These are phyloP conservation scores for Pseudomyrmex dendroicus DNA, from an alignment of 1,140 invertebrate species.

Conservation along the genomic window DNA sequence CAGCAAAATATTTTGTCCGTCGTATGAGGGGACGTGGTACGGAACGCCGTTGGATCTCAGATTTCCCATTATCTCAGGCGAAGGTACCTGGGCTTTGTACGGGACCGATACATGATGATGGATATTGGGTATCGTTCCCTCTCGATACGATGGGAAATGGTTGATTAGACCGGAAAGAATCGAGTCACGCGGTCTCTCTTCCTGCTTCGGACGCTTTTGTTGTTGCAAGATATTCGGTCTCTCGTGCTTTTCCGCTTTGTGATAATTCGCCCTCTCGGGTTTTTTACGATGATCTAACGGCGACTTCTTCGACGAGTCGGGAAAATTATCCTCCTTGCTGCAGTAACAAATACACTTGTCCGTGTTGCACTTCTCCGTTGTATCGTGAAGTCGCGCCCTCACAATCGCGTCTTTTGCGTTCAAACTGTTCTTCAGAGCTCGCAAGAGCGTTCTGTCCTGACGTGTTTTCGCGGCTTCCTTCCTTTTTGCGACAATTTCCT, in stretches of 20 bases:
- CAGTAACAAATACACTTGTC: constrained; percentile 74
- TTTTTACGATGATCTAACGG: constrained; percentile 4
- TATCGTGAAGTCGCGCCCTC: not conserved
- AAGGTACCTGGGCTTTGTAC: not conserved
- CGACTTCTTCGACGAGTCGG: not conserved
- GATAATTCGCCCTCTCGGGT: not conserved
- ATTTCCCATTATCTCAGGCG: not conserved
- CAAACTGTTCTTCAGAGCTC: not conserved
- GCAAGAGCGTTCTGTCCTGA: constrained; percentile 6
- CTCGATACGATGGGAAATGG: not conserved
- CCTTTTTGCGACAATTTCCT: not conserved
- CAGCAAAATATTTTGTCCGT: constrained; percentile 17
- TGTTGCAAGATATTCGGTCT: not conserved
- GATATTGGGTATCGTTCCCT: not conserved
- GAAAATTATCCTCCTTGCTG: constrained; percentile 25
- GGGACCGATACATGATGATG: not conserved
- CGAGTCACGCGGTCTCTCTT: not conserved
- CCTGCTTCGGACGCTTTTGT: not conserved
- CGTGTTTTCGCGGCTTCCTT: not conserved
- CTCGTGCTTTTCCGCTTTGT: not conserved
- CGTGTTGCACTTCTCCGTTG: not conserved
- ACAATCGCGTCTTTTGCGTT: constrained; percentile 2
- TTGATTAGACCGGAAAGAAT: not conserved
- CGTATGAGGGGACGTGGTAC: not conserved
- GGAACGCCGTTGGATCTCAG: constrained; percentile 5